phyloP scores from a whole-genome alignment of 1,140 invertebrate genomes.

The Araneus ventricosus region DNA sequence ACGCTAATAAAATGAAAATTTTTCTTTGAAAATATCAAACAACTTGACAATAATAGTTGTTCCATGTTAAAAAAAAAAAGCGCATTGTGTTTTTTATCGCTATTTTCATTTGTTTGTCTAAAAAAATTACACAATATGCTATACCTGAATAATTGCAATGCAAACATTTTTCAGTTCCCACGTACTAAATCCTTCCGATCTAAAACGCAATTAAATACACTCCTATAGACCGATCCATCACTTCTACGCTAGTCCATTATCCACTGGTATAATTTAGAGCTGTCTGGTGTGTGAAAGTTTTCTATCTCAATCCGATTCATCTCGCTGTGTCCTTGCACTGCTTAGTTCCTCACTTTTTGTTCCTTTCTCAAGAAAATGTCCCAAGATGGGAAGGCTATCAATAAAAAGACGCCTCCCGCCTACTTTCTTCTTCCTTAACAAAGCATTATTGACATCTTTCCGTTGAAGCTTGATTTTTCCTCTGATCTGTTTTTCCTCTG shows the following conservation, averaged over 20 bases:
- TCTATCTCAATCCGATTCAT: neutral
- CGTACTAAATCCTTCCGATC: neutral
- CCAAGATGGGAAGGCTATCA: neutral
- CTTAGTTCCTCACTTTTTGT: neutral
- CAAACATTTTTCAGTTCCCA: no score
- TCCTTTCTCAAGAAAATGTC: neutral
- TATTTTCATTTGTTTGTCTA: no score
- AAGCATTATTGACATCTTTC: slow-evolving; percentile 53
- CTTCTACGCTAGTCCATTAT: neutral
- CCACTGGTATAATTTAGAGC: neutral
- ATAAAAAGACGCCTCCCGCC: slow-evolving; percentile 6
- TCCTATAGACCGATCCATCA: neutral
- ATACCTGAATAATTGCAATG: no score
- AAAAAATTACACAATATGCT: no score
- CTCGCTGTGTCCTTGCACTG: neutral
- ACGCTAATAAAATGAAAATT: no score
- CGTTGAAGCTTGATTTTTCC: neutral
- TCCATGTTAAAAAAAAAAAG: no score
- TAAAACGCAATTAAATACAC: neutral
- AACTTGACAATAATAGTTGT: no score
- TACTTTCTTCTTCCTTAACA: slow-evolving; percentile 16
- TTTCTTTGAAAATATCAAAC: no score
- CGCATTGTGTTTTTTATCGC: no score
- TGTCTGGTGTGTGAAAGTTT: neutral
- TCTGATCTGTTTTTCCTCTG: neutral